These are phyloP conservation scores for Amphiprion percula DNA, from an alignment of 2,113 vertebrate species.

Conservation along the genomic window DNA sequence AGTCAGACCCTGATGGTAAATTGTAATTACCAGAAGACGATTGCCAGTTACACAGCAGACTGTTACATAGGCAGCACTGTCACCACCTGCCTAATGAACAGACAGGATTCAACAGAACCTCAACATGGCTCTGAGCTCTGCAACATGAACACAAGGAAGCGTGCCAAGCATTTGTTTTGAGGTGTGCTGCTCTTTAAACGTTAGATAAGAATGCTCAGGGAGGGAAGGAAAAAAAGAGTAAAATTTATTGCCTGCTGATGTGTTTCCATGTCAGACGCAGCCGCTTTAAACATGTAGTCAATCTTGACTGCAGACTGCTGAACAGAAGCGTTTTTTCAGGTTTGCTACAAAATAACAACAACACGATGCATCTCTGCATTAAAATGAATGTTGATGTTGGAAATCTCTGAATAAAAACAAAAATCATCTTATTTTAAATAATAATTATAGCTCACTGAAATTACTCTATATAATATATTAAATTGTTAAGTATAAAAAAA, in stretches of 20 bases:
- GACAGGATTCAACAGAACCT: slow-evolving; percentile 76
- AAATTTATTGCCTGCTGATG: slow-evolving; percentile 60
- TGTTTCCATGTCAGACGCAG: slow-evolving; percentile 64
- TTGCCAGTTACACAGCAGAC: slow-evolving; percentile 65
- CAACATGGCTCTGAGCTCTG: slow-evolving; percentile 40
- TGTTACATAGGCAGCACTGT: slow-evolving; percentile 66
- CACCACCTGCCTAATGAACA: slow-evolving; percentile 74
- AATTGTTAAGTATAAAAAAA: not conserved
- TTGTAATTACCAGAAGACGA: slow-evolving; percentile 64
- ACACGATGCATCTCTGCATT: not conserved
- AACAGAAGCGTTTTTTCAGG: slow-evolving; percentile 10
- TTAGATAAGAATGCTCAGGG: slow-evolving; percentile 46
- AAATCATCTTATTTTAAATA: not conserved
- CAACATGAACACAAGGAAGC: slow-evolving; percentile 44
- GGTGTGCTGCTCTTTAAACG: slow-evolving; percentile 60
- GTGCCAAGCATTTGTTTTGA: slow-evolving; percentile 68
- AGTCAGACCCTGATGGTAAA: slow-evolving; percentile 62
- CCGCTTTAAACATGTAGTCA: slow-evolving; percentile 43
- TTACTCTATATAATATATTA: not conserved
- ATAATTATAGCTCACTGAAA: not conserved
- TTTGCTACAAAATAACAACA: slow-evolving; percentile 9
- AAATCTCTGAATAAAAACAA: not conserved
- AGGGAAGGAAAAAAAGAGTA: slow-evolving; percentile 32
- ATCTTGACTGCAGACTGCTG: slow-evolving; percentile 22
- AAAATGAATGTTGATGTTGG: too few species aligned